Evolutionary conservation across 2,113 vertebrate genomes (phyloP).

Genomic region (Xiphophorus maculatus): DNA sequence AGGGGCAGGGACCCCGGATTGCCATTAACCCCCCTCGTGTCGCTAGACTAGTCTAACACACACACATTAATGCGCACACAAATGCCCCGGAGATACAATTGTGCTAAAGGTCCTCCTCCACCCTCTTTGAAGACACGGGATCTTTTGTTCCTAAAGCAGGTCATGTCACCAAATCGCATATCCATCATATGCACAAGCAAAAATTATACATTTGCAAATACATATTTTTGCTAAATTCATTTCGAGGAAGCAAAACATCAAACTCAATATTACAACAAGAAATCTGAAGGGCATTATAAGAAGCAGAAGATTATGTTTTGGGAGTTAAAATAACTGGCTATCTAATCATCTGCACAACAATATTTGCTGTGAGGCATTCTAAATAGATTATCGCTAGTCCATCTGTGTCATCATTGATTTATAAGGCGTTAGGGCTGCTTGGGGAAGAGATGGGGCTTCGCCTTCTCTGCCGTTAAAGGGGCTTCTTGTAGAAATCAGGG

Average conservation of each 20-base stretch:
- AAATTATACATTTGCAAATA: constrained; percentile 21
- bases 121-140: constrained; percentile 91
- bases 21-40: constrained; percentile 89
- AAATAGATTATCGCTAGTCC: constrained; percentile 99
- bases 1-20: constrained; percentile 84
- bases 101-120: constrained; percentile 73
- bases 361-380: constrained; percentile 99
- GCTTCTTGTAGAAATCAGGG: constrained; percentile 92
- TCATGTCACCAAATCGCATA: constrained; percentile 72
- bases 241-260: constrained; percentile 65
- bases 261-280: constrained; percentile 46
- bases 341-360: constrained; percentile 99
- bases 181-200: constrained; percentile 9
- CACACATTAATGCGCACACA: constrained; percentile 74
- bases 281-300: constrained; percentile 65
- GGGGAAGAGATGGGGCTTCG: constrained; percentile 90
- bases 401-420: constrained; percentile 99
- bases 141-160: constrained; percentile 89
- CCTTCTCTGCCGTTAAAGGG: constrained; percentile 89
- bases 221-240: constrained; percentile 76
- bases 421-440: constrained; percentile 99
- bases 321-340: constrained; percentile 90
- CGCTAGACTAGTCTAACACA: constrained; percentile 54
- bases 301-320: constrained; percentile 65
- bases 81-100: constrained; percentile 66